Base-by-base conservation (phyloP, 2,888 invertebrate genomes). In the Lymantria dispar region DNA sequence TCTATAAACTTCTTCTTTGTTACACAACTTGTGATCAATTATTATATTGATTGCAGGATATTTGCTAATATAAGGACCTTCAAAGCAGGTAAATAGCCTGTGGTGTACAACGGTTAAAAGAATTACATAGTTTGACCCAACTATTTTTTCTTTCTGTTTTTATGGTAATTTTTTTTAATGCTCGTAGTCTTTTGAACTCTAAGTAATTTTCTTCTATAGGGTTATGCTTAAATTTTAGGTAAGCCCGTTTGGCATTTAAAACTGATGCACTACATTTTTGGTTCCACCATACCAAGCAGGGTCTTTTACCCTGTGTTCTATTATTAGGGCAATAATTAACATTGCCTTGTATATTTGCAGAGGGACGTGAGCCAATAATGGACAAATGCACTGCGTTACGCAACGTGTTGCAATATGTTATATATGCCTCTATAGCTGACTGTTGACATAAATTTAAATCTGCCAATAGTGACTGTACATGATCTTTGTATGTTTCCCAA, bases 21-120 rank as follows among this genome's bases (percentile, higher is more conserved):
- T n/a, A n/a, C n/a, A n/a, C n/a, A n/a, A n/a, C n/a, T n/a, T n/a
- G n/a, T n/a, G n/a, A n/a, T n/a, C n/a, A n/a, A n/a, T n/a, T n/a
- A n/a, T n/a, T n/a, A n/a, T n/a, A n/a, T n/a, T n/a, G n/a, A n/a
- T n/a, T n/a, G n/a, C n/a, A n/a, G n/a, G n/a, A n/a, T n/a, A n/a
- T n/a, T n/a, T n/a, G n/a, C n/a, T n/a, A n/a, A n/a, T n/a, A n/a
- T n/a, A n/a, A n/a, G n/a, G n/a, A n/a, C n/a, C n/a, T n/a, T n/a
- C n/a, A n/a, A n/a, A n/a, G n/a, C n/a, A n/a, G n/a, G n/a, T n/a
- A n/a, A n/a, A 30, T 30, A 8, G 30, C 5, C 8, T 30, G 30
- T 7, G 30, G 49, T 40, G 40, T 44, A 8, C 39, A 44, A 12
- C 39, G 44, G 44, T 49, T 49, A 29, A 49, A 40, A 14, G 45